These are phyloP conservation scores for Potamarius usumacintae DNA, from an alignment of 2,113 vertebrate genomes.

Conservation along the genomic window DNA sequence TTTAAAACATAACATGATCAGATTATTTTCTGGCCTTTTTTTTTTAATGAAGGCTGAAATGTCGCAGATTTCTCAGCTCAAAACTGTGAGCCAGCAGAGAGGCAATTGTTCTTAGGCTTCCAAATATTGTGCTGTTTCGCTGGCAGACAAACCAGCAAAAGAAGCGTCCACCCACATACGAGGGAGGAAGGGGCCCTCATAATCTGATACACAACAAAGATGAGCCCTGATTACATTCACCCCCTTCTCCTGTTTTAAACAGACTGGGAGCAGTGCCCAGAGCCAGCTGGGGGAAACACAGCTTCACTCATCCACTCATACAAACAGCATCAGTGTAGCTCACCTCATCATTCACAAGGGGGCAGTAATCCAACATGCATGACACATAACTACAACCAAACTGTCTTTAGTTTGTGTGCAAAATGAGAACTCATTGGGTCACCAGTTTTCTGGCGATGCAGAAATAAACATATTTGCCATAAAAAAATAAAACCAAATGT, in stretches of 20 bases:
- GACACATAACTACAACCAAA: not conserved
- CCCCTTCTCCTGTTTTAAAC: conserved; percentile 57
- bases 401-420: not conserved
- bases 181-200: conserved; percentile 55
- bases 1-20: conserved; percentile 24
- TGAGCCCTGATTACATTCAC: conserved; percentile 59
- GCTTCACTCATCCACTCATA: conserved; percentile 39
- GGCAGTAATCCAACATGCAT: conserved; percentile 36
- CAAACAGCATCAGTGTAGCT: conserved; percentile 33
- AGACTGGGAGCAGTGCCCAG: conserved; percentile 60
- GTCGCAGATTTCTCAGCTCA: conserved; percentile 35
- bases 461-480: not conserved
- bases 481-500: not conserved
- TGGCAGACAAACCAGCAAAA: conserved; percentile 53
- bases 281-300: conserved; percentile 55
- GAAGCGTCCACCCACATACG: conserved; percentile 56
- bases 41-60: conserved; percentile 14
- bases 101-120: conserved; percentile 43
- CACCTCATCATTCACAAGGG: conserved; percentile 46
- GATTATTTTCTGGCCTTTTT: not conserved
- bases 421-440: not conserved
- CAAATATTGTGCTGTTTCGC: conserved; percentile 50
- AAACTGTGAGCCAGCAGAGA: conserved; percentile 30
- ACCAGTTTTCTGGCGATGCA: not conserved
- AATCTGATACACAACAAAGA: conserved; percentile 60